These are phyloP conservation scores for Archocentrus centrarchus DNA, from an alignment of 2,113 vertebrate genomes.

Conservation along the genomic window DNA sequence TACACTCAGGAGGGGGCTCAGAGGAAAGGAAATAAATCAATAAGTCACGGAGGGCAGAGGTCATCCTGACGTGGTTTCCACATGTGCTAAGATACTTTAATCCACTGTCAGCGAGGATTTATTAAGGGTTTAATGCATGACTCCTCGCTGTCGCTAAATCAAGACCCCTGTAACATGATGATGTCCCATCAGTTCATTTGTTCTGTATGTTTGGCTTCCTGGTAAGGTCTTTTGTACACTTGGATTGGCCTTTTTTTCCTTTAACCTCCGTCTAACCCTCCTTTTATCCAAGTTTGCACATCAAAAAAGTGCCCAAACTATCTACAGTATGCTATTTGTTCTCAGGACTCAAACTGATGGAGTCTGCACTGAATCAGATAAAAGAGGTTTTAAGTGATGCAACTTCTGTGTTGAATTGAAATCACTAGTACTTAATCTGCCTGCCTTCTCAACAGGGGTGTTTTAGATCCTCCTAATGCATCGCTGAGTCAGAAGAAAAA, in stretches of 20 bases:
- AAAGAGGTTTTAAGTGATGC: not conserved
- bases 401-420: not conserved
- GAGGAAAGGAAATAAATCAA: not conserved
- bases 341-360: not conserved
- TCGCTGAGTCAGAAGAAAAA: not conserved
- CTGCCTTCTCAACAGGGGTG: not conserved
- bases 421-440: not conserved
- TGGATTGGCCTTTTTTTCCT: not conserved
- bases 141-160: not conserved
- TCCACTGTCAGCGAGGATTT: not conserved
- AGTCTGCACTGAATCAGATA: no score
- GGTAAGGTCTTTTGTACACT: not conserved
- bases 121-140: not conserved
- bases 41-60: not conserved
- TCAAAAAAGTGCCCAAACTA: not conserved
- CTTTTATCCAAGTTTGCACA: not conserved
- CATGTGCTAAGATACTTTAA: not conserved
- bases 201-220: not conserved
- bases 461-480: not conserved
- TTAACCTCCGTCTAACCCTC: not conserved
- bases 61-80: not conserved
- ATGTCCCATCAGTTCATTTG: not conserved
- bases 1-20: not conserved
- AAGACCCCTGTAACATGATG: not conserved
- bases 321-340: not conserved